Conservation (phyloP, 1,140 invertebrate genomes). For the Oedothorax gibbosus region DNA sequence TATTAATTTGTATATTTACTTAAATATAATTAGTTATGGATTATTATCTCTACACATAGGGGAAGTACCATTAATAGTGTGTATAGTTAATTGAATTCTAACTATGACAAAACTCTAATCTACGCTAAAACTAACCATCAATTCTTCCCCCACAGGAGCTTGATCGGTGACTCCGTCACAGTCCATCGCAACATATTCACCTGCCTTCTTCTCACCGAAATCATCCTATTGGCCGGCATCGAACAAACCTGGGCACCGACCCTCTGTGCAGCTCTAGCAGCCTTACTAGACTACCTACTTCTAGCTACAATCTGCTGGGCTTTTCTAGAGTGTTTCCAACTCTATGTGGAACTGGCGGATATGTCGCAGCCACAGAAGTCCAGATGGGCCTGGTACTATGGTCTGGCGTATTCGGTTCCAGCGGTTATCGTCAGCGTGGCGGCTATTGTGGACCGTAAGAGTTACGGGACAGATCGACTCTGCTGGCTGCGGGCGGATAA, state of each 20-base stretch:
- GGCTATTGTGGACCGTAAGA: conserved; percentile 81
- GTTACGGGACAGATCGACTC: conserved; percentile 86
- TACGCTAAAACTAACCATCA: too few species aligned
- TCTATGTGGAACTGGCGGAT: conserved; percentile 95
- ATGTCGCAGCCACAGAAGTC: conserved; percentile 85
- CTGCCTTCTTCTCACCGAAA: conserved; percentile 90
- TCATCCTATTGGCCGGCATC: conserved; percentile 92
- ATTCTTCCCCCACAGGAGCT: conserved; percentile 25
- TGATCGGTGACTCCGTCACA: conserved; percentile 60
- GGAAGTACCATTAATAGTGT: too few species aligned
- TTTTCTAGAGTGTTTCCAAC: conserved; percentile 83
- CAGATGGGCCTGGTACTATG: conserved; percentile 80
- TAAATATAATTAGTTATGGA: too few species aligned
- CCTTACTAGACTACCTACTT: conserved; percentile 94
- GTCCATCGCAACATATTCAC: conserved; percentile 70
- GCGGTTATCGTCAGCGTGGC: conserved; percentile 81
- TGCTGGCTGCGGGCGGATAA: conserved; percentile 91
- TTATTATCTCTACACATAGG: too few species aligned
- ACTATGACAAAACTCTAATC: too few species aligned
- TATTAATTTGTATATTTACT: too few species aligned
- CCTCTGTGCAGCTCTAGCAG: conserved; percentile 90
- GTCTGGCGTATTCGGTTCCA: conserved; percentile 84
- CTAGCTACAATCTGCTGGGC: conserved; percentile 94
- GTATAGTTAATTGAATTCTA: too few species aligned
- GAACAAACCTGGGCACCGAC: conserved; percentile 86